Base-by-base conservation (phyloP, 2,888 invertebrate genomes). In the Hedychridium roseum region DNA sequence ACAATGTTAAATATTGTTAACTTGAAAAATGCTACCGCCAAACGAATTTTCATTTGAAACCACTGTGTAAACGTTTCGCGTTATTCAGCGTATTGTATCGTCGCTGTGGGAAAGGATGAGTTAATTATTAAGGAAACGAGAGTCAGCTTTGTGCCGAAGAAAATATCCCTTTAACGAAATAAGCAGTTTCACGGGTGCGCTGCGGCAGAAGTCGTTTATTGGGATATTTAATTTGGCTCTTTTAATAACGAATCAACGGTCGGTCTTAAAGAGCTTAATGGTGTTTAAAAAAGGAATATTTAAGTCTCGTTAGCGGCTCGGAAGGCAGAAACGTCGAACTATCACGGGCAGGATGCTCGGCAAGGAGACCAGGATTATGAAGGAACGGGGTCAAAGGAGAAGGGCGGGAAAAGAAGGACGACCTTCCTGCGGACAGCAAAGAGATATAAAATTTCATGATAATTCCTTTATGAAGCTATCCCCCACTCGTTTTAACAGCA, bases 401-500 rank as follows among this genome's bases (percentile, higher is more conserved):
- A 36, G 45, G 48, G 50, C 38, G 50, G 47, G n/a, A 41, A 39
- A 39, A 47, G 40, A 46, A 54, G 59, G 56, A 56, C 57, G 46
- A 54, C 55, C 43, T 48, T 41, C 45, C 47, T n/a, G n/a, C n/a
- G n/a, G n/a, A n/a, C 42, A 11, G 35, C 51, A 37, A 42, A 51
- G 56, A 57, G 56, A 61, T 57, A 61, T 61, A 57, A 62, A 62
- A 61, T 61, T 56, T 57, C 58, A 54, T 43, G 54, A 59, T 56
- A 61, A 61, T 58, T 61, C 61, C 43, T 48, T 61, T 61, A 61
- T 51, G 53, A 61, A 61, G 47, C 44, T 45, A 50, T n/a, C n/a
- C 53, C 45, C 56, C 46, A 54, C 56, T 54, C 53, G 36, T 55
- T 58, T 46, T 39, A 52, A 50, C 39, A 23, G 26, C 15, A 16